Evolutionary conservation across 2,888 invertebrate genomes (phyloP).

Genomic region (Drosophila koepferae): DNA sequence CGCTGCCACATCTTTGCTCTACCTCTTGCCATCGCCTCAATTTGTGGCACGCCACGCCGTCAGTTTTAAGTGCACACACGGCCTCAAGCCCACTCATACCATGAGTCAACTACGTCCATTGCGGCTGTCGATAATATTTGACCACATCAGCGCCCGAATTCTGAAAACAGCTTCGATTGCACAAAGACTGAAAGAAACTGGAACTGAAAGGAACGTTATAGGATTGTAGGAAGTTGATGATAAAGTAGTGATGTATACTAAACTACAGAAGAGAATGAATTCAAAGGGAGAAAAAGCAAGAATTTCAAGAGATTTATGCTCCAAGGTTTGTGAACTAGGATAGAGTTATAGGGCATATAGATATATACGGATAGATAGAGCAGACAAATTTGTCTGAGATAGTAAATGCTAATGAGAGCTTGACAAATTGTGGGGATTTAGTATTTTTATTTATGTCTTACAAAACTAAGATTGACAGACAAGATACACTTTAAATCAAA

Average conservation of each 20-base stretch:
- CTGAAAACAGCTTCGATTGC: neutral
- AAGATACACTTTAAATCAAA: neutral
- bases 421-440: no score
- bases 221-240: no score
- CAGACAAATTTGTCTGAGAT: no score
- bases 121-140: slow-evolving; percentile 29
- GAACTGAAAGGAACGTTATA: neutral
- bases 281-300: accelerated
- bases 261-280: neutral
- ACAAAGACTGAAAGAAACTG: neutral
- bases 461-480: no score
- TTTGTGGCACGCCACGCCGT: slow-evolving; percentile 35
- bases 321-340: neutral
- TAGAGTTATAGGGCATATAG: neutral
- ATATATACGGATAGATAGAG: neutral
- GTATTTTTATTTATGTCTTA: no score
- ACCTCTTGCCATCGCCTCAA: slow-evolving; percentile 10
- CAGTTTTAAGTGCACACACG: slow-evolving; percentile 6
- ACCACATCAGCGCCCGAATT: slow-evolving; percentile 6
- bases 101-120: slow-evolving; percentile 20
- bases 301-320: neutral
- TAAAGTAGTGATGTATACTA: neutral
- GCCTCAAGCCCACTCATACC: neutral
- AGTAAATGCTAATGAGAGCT: no score
- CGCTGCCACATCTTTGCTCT: slow-evolving; percentile 10